Evolutionary conservation across 2,888 invertebrate genomes (phyloP), one percentile per base, ranked within the genome.

Genomic region (Pegoplata infirma): DNA sequence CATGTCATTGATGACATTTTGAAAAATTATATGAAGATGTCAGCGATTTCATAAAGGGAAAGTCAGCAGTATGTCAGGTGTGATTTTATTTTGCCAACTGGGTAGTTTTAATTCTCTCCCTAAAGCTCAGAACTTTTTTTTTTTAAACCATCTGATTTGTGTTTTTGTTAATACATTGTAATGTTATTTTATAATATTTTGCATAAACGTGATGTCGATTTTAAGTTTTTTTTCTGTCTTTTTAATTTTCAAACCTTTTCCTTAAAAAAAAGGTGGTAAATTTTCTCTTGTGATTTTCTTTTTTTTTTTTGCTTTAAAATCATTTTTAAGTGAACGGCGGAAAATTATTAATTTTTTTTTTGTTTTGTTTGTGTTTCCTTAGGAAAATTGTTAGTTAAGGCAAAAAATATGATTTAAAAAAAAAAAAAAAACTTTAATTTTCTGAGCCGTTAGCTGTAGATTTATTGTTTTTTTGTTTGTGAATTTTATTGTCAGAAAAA

Each of bases 151-250:
- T 28, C 14, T 40, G 47, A 51, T 46, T 61, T 72, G n/a, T 28
- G 16, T 36, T 28, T 61, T 14, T 59, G 61, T 63, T 36, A 53
- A 40, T 55, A 71, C 61, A 68, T 64, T 58, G n/a, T 73, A 68
- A n/a, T 59, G 46, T 46, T 36, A 47, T 68, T 56, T n/a, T n/a
- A n/a, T n/a, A 64, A 46, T 40, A n/a, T 79, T 82, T 81, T 81
- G 78, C 82, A 82, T 82, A 82, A 82, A 82, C 82, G 81, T 82
- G 80, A 82, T 78, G 75, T 71, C 56, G 61, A 17, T 63, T 75
- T 53, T 17, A 21, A 14, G 51, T 55, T 73, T 76, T 58, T 72
- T 44, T 51, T 23, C n/a, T n/a, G n/a, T n/a, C n/a, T n/a, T 19
- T 25, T 17, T 56, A 8, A 36, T 32, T 74, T 64, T 46, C 44